Evolutionary conservation across 2,797 vertebrate genomes (phyloP).

Genomic region (Chaetodon trifasciatus): DNA sequence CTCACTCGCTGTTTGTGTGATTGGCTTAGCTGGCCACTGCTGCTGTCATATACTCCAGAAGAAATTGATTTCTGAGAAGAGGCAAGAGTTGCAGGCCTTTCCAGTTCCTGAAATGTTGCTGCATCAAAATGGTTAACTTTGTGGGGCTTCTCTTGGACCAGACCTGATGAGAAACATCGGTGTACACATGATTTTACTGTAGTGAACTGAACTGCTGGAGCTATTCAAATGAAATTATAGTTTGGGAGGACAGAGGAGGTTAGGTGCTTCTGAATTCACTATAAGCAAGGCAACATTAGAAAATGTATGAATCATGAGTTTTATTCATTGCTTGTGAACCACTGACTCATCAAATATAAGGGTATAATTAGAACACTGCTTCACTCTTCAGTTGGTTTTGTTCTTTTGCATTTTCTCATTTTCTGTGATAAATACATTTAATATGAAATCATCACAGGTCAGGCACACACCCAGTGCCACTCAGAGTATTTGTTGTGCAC

Average conservation of each 20-base stretch:
- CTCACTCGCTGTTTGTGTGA: constrained; percentile 57
- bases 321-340: constrained; percentile 77
- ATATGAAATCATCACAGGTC: constrained; percentile 37
- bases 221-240: constrained; percentile 58
- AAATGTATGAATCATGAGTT: constrained; percentile 70
- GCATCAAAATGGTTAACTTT: constrained; percentile 26
- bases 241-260: constrained; percentile 53
- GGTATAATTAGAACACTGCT: constrained; percentile 57
- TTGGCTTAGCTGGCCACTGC: constrained; percentile 43
- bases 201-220: constrained; percentile 54
- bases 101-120: constrained; percentile 38
- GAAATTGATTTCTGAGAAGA: constrained; percentile 32
- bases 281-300: constrained; percentile 50
- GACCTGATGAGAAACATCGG: constrained; percentile 28
- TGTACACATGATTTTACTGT: constrained; percentile 40
- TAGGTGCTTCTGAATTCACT: constrained; percentile 51
- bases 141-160: constrained; percentile 31
- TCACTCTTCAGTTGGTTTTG: constrained; percentile 49
- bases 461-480: constrained; percentile 17
- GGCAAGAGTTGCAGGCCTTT: constrained; percentile 19
- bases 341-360: constrained; percentile 80
- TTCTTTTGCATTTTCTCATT: constrained; percentile 49
- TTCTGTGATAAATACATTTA: constrained; percentile 17
- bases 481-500: constrained; percentile 29
- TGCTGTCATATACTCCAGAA: constrained; percentile 41